Evolutionary conservation across 2,888 invertebrate genomes (phyloP).

Genomic region (Oeneis ivallda): DNA sequence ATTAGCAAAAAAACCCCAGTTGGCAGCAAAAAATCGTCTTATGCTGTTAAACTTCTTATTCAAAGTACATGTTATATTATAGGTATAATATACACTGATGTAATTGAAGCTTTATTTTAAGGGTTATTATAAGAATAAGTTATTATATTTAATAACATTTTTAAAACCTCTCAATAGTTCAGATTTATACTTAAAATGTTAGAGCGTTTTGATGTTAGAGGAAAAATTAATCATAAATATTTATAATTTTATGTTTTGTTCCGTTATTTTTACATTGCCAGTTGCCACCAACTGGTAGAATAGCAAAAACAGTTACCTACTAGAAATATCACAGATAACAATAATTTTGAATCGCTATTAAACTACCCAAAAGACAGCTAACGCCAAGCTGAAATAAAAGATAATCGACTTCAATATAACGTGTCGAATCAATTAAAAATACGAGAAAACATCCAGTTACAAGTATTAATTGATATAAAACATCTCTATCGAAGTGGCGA

Average conservation of each 20-base stretch:
- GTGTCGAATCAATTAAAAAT: constrained; percentile 5
- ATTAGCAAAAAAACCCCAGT: constrained; percentile 50
- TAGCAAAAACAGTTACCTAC: neutral
- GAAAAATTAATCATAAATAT: neutral
- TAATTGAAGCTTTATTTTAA: neutral
- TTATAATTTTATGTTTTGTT: neutral
- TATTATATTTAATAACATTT: neutral
- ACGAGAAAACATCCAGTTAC: constrained; percentile 16
- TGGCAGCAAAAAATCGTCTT: constrained; percentile 44
- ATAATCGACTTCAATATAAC: constrained; percentile 12
- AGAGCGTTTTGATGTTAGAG: neutral
- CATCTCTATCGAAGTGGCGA: constrained; percentile 18
- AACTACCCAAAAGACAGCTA: constrained; percentile 8
- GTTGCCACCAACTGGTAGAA: neutral
- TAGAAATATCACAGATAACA: constrained; percentile 5
- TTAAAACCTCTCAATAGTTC: neutral
- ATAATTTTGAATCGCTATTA: neutral
- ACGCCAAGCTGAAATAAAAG: constrained; percentile 3
- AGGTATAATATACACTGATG: neutral
- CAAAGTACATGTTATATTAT: constrained; percentile 35
- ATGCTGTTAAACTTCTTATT: constrained; percentile 33
- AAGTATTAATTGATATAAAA: constrained; percentile 15
- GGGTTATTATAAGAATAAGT: neutral
- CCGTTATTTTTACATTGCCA: neutral
- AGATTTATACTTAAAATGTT: neutral